phyloP scores from a whole-genome alignment of 1,140 invertebrate species.

The Drosophila ananassae region DNA sequence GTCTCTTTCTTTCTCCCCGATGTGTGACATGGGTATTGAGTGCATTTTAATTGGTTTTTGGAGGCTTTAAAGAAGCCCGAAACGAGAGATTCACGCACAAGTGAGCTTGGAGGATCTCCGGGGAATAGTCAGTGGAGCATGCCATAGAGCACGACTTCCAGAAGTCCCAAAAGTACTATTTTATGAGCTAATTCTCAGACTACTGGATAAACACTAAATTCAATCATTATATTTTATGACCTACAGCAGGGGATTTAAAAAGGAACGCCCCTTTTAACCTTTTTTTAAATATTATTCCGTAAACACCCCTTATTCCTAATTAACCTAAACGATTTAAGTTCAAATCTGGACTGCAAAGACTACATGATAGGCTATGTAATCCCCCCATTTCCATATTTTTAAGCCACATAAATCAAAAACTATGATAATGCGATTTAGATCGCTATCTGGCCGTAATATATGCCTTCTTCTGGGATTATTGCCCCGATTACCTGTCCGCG shows the following conservation, averaged over 20 bases:
- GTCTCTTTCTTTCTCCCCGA: conserved; percentile 17
- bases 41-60: conserved; percentile 76
- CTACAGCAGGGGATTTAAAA: not conserved
- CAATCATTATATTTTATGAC: not conserved
- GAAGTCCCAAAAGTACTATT: not conserved
- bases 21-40: conserved; percentile 65
- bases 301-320: conserved; percentile 3
- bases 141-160: conserved; percentile 20
- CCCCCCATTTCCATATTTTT: not conserved
- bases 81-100: conserved; percentile 46
- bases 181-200: not conserved
- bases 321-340: not conserved
- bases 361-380: not conserved
- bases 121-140: conserved; percentile 40
- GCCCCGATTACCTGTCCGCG: conserved; percentile 49
- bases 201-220: not conserved
- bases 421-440: conserved; percentile 59
- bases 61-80: conserved; percentile 55
- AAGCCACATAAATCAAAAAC: conserved; percentile 55
- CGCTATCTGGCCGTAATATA: conserved; percentile 55
- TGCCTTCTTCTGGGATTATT: conserved; percentile 16
- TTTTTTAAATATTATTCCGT: not conserved
- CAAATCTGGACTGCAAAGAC: not conserved
- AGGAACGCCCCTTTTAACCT: not conserved
- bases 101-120: conserved; percentile 25